Conservation (phyloP, 2,797 vertebrate genomes). For the Synanceia verrucosa region DNA sequence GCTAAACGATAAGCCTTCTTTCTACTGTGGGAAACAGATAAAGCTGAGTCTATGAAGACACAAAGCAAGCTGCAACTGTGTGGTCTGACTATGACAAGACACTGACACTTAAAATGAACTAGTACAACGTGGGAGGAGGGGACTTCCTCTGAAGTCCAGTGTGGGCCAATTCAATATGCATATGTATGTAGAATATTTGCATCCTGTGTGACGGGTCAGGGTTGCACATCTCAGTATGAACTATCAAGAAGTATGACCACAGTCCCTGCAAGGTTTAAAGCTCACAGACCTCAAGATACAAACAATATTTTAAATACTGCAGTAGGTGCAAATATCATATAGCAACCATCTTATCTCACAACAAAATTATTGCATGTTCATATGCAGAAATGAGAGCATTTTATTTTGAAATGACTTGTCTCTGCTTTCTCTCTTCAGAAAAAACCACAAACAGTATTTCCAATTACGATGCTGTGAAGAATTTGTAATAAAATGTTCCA, state of each 20-base stretch:
- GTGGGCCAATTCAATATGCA: conserved; percentile 7
- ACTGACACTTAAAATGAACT: conserved; percentile 28
- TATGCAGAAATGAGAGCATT: not conserved
- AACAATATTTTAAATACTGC: not conserved
- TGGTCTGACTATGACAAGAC: conserved; percentile 40
- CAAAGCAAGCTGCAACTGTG: conserved; percentile 20
- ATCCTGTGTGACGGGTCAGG: not conserved
- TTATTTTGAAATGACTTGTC: not conserved
- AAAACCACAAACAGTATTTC: not conserved
- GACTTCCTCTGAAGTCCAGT: conserved; percentile 69
- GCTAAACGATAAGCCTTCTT: not conserved
- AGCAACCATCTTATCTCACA: not conserved
- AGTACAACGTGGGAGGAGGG: conserved; percentile 30
- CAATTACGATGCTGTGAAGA: not conserved
- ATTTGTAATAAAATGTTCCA: not conserved
- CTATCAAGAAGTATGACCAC: conserved; percentile 44
- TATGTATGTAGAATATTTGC: conserved; percentile 1
- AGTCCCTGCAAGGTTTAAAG: not conserved
- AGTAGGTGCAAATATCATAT: not conserved
- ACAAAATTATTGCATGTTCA: not conserved
- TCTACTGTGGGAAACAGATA: conserved; percentile 8
- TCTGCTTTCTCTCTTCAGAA: not conserved
- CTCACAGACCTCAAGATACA: not conserved
- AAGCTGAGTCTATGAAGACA: conserved; percentile 21
- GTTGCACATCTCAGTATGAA: conserved; percentile 9